Base-by-base conservation (phyloP, 2,797 vertebrate genomes). In the Eidolon dupreanum region DNA sequence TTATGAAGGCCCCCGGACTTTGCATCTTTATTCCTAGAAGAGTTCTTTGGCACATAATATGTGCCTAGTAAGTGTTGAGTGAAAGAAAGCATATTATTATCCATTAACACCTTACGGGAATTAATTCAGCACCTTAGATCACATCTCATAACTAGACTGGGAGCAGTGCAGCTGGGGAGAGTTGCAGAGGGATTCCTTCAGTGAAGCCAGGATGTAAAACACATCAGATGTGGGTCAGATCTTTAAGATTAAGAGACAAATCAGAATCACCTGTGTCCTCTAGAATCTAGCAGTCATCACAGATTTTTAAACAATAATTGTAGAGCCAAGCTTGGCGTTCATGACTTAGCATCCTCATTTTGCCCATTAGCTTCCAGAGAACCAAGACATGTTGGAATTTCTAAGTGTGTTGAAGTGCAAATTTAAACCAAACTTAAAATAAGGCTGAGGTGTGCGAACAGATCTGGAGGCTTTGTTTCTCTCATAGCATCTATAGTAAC, bases 391-490 rank as follows among this genome's bases (percentile, higher is more conserved):
- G 16, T 38, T 86, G 59, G n/a, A 71, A 78, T 95, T 94, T 85
- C 78, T 73, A 71, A 88, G 57, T 86, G n/a, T 82, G 61, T 41
- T 85, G 46, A 94, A 90, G 49, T 77, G 16, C 59, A 91, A 61
- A 81, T 94, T 65, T 88, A 85, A 93, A 59, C 66, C 61, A 82
- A 81, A 94, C 33, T 88, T 88, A 70, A 90, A 95, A 73, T 70
- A 88, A 95, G 46, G 12, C 53, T 84, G 26, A 7, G 13, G 15
- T 71, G 43, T 73, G 46, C 55, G 53, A 93, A 90, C 55, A 61
- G 66, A 38, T 68, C 92, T 77, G 22, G 38, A 79, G 66, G 31
- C 49, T 90, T 78, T 51, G 31, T 31, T 91, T 90, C 90, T 94
- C 82, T 85, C 83, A 74, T 8, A 38, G 36, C 68, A 93, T 77